Evolutionary conservation across 2,888 invertebrate genomes (phyloP).

Genomic region (Platycheirus rosarum): DNA sequence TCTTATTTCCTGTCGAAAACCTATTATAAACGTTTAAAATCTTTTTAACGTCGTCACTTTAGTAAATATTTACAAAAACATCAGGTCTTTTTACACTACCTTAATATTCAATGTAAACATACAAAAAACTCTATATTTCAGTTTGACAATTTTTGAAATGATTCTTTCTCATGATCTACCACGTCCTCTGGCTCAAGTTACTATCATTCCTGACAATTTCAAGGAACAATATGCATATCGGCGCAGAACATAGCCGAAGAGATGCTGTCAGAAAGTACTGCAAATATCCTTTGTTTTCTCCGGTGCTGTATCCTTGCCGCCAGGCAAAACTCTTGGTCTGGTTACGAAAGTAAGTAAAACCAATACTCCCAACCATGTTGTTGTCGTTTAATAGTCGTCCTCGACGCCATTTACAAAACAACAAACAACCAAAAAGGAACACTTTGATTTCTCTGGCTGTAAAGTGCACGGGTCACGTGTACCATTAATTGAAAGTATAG

Average conservation of each 20-base stretch:
- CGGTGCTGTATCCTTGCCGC: conserved; percentile 11
- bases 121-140: neutral
- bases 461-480: conserved; percentile 60
- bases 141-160: conserved; percentile 40
- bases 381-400: neutral
- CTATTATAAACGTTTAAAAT: too few relatives aligned
- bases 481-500: conserved; percentile 66
- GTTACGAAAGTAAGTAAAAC: conserved; percentile 11
- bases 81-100: neutral
- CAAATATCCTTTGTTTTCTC: conserved; percentile 28
- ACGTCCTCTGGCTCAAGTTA: conserved; percentile 19
- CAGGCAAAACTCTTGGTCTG: conserved; percentile 21
- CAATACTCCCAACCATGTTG: conserved; percentile 1
- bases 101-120: neutral
- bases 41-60: too few relatives aligned
- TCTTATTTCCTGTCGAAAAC: too few relatives aligned
- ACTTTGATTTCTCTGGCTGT: conserved; percentile 31
- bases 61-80: neutral
- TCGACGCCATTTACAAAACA: conserved; percentile 11
- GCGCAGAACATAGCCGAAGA: neutral
- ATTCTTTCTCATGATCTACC: conserved; percentile 47
- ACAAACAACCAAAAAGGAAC: conserved; percentile 10
- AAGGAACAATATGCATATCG: conserved; percentile 14
- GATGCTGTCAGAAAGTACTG: neutral
- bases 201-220: neutral